Base-by-base conservation (phyloP, 2,113 vertebrate species). In the Nicator chloris region DNA sequence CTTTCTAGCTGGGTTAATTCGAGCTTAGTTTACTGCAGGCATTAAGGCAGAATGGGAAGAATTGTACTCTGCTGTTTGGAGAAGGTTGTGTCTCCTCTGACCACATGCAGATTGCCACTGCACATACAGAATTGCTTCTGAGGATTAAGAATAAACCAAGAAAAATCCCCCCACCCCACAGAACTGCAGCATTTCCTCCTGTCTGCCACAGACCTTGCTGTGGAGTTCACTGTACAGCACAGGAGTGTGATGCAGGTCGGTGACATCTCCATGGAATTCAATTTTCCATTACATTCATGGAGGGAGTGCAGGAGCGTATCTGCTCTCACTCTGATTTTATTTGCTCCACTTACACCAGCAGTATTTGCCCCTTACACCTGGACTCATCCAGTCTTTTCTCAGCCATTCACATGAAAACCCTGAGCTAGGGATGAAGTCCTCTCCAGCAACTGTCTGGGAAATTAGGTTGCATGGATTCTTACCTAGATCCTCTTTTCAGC, bases 1-100 rank as follows among this genome's bases (percentile, higher is more conserved):
- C 73, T 72, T 94, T 95, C 92, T 79, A 57, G 81, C 68, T 94
- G 61, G 50, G 65, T 90, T 92, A 83, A 37, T 84, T 88, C 57
- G 42, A 93, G 47, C 33, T 82, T 81, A 76, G 89, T 87, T 94
- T 88, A 89, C 90, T 93, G 82, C 93, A 95, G 66, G 86, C 61
- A 2, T 72, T 77, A 93, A 82, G 83, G 90, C 89, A 94, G 50
- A 82, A 71, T 19, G 57, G 37, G 53, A 87, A 92, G 16, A 37
- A 51, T 49, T 79, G 11, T 37, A 37, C 51, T 56, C 53, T 3
- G 0, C 54, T 83, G 30, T 65, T n/a, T 78, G 86, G 70, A 86
- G 54, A 18, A 69, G 40, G 26, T 31, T 4, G 4, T 60, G 39
- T 69, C 35, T 72, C 28, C 33, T 95, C 61, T 23, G 20, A 66